Base-by-base conservation (phyloP, 2,113 vertebrate species). In the Perccottus glenii region DNA sequence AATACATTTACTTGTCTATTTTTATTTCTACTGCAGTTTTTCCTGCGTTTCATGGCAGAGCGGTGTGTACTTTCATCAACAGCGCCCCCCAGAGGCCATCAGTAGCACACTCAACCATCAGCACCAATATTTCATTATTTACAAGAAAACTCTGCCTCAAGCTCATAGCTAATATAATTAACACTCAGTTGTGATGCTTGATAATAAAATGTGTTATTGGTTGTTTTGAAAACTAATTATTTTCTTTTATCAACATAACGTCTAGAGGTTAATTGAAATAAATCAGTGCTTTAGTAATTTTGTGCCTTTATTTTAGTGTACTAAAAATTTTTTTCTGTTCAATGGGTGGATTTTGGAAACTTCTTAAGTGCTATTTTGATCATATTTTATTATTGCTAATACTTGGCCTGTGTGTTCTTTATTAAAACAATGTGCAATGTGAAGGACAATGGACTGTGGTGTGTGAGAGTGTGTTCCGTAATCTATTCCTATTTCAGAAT, bases 61-160 rank as follows among this genome's bases (percentile, higher is more conserved):
- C 62, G 9, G 7, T 35, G 19, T 27, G 74, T 81, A 62, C 11
- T 76, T 89, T 89, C 78, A 68, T 76, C 90, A 89, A 92, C 83
- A 91, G 80, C 88, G 89, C 91, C 92, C 85, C 87, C 93, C 63
- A 89, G 66, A 84, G 91, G 38, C 61, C 15, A 52, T 51, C 55
- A 16, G 27, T 11, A 44, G 70, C 65, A 86, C 66, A 44, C 49
- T 60, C 19, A 15, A 38, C 2, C 35, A 43, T 48, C 11, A 33
- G 15, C 35, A 1, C 9, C 38, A n/a, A 62, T 2, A 40, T 43
- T 19, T 58, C n/a, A 58, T 58, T 19, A 48, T 52, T 64, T 6
- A 42, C 5, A 45, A 19, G 3, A 43, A 55, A 16, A 19, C 5
- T 52, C 2, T n/a, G 56, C 38, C 14, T 67, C n/a, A 59, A 62